Base-by-base conservation (phyloP, 2,888 invertebrate genomes). In the Bellardia pandia region DNA sequence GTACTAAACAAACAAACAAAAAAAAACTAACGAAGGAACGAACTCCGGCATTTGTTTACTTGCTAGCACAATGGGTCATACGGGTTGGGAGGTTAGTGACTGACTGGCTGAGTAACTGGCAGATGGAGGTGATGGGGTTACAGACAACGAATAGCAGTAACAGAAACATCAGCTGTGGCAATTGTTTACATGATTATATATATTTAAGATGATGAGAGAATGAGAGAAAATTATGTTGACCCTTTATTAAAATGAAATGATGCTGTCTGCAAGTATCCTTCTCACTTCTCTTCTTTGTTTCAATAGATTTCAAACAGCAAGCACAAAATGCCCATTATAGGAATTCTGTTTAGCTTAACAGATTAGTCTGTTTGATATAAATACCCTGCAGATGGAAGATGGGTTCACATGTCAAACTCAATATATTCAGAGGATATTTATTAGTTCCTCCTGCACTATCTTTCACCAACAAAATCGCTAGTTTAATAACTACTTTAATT, bases 321-420 rank as follows among this genome's bases (percentile, higher is more conserved):
- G 48, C 11, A 62, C 64, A 80, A 53, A 76, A 72, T 84, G 86
- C 81, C 86, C 74, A 86, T 76, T 66, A 33, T 72, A 74, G 51
- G 42, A 68, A 40, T 75, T 78, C 74, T 64, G 53, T 76, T 74
- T 14, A 69, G 74, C 81, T 87, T 81, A 72, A 74, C 60, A 62
- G 80, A 77, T 81, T 81, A 86, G 48, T 79, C 8, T 37, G 71
- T 45, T 8, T 48, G 13, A 3, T 45, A 1, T 45, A 13, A 37
- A 5, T 37, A 37, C 37, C 37, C 37, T 37, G 37, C 37, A 37
- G 23, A 23, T 23, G 23, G 23, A 23, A 23, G 23, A 23, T 23
- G 23, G 23, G 23, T 23, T 23, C 23, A 23, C 23, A 23, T 23
- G 23, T 23, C 23, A 23, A 23, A 23, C 23, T 23, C 23, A 23